Evolutionary conservation across 2,888 invertebrate genomes (phyloP).

Genomic region (Drosophila paramelanica): DNA sequence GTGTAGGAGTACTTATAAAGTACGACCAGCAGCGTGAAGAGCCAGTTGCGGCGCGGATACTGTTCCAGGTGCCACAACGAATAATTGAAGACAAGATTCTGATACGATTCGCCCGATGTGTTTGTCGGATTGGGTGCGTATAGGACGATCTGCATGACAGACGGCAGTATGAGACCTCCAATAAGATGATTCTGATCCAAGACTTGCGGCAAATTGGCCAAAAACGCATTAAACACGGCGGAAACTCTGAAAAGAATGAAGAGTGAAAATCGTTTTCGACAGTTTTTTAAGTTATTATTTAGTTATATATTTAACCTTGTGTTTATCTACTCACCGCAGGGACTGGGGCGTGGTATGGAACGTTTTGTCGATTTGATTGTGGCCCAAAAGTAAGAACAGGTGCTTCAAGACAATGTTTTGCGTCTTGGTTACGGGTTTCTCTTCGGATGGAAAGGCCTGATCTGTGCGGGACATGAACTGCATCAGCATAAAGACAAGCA

Average conservation of each 20-base stretch:
- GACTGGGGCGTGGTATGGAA: constrained; percentile 96
- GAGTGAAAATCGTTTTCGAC: too few relatives aligned
- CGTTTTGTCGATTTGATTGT: constrained; percentile 94
- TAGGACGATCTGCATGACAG: constrained; percentile 92
- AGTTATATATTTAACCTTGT: too few relatives aligned
- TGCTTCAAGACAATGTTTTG: constrained; percentile 96
- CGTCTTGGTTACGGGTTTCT: constrained; percentile 91
- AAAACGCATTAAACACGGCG: constrained; percentile 97
- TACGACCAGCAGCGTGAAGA: constrained; percentile 95
- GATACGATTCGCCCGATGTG: constrained; percentile 87
- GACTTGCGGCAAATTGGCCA: constrained; percentile 96
- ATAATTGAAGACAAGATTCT: constrained; percentile 88
- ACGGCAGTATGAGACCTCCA: constrained; percentile 94
- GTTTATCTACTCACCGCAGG: constrained; percentile 87
- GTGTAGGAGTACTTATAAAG: constrained; percentile 97
- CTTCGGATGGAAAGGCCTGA: constrained; percentile 94
- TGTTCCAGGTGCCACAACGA: constrained; percentile 95
- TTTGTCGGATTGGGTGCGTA: constrained; percentile 93
- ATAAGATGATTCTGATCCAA: constrained; percentile 98
- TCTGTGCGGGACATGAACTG: constrained; percentile 95
- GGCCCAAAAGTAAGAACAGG: constrained; percentile 95
- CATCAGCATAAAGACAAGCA: constrained; percentile 97
- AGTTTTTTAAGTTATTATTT: too few relatives aligned
- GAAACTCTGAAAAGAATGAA: constrained; percentile 88
- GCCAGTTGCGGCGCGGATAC: constrained; percentile 95